A percentile compares a stretch with the other conserved stretches of the same genome.
Evolutionary conservation across 2,797 vertebrate species (phyloP).

Genomic region (Somateria mollissima): DNA sequence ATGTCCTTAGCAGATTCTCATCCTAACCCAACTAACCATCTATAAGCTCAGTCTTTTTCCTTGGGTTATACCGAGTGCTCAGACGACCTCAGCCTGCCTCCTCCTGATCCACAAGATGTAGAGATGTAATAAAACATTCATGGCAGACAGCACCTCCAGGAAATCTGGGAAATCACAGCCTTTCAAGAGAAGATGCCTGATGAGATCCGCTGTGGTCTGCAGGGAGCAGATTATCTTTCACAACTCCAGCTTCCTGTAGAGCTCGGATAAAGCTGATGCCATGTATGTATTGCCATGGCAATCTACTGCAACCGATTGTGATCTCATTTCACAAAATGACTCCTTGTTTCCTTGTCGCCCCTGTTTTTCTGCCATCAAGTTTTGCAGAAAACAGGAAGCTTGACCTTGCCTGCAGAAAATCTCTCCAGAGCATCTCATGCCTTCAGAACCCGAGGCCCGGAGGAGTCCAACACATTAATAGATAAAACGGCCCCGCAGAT

Average conservation of each 20-base stretch:
- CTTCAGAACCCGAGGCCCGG: background rate
- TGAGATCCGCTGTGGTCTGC: background rate
- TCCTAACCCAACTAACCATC: background rate
- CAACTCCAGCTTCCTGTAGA: background rate
- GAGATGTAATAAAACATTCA: background rate
- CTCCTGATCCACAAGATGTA: background rate
- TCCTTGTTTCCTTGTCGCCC: background rate
- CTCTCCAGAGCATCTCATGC: background rate
- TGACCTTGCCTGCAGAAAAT: background rate
- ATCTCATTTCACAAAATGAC: background rate
- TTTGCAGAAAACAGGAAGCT: background rate
- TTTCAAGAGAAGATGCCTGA: background rate
- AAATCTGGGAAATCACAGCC: background rate
- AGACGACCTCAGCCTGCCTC: background rate
- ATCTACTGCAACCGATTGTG: background rate
- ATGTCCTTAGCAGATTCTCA: background rate
- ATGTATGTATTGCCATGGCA: background rate
- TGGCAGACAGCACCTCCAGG: background rate
- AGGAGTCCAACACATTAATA: too few species aligned
- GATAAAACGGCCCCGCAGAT: background rate
- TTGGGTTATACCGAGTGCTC: accelerated
- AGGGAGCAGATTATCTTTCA: background rate
- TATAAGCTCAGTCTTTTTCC: accelerated
- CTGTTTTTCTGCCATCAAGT: background rate
- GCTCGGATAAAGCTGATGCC: background rate